Base-by-base conservation (phyloP, 2,888 invertebrate genomes). In the Leptopilina drosophilae region DNA sequence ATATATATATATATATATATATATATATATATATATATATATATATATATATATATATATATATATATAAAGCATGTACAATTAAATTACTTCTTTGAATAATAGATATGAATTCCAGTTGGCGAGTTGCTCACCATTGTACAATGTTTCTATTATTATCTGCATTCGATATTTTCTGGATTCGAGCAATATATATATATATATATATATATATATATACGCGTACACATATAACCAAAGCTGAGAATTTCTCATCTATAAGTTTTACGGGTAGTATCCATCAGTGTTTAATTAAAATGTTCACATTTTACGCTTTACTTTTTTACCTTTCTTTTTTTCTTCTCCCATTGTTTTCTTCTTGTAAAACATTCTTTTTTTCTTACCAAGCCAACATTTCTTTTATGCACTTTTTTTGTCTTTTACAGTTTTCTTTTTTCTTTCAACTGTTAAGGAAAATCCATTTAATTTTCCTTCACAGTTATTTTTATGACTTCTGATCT, bases 81-180 rank as follows among this genome's bases (percentile, higher is more conserved):
- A 53, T 69, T 67, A 11, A 67, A 67, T 49, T 69, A 53, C 12
- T n/a, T 26, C 26, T 26, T 49, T 53, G 26, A 53, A 69, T 49
- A 69, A 69, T 26, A 53, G 69, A 53, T 4, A 53, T 26, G 49
- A 53, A 53, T 69, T 69, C 11, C 14, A 69, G 69, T 7, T 69
- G 49, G 49, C 12, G 26, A 53, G 49, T 26, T 7, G 26, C 40
- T 40, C 15, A 7, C 26, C 49, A 69, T 69, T 69, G 49, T 53
- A 26, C 49, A 12, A 49, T 26, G 20, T 53, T 69, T 49, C 49
- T 49, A 69, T 69, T 69, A 69, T 69, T 42, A 42, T 66, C 26
- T 49, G 12, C 14, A 49, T 69, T 53, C 20, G 69, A 69, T 69
- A 69, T 69, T 69, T 20, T 69, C 69, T 69, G 8, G 49, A 69